Percentiles rank a stretch among this genome's conserved stretches.
phyloP scores from a whole-genome alignment of 2,113 vertebrate species.

The Plectropomus leopardus region DNA sequence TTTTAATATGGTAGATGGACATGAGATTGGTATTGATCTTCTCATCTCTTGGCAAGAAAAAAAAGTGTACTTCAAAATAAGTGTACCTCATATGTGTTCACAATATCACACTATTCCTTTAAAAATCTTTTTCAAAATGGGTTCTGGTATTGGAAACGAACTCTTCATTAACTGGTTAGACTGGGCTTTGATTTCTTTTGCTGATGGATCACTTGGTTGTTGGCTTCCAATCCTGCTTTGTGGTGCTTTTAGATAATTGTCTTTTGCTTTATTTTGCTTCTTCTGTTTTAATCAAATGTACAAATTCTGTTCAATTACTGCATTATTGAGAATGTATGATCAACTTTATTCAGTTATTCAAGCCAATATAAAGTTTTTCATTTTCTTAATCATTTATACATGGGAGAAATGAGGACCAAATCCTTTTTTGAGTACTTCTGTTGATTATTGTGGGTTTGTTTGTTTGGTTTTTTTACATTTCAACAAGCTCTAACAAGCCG shows the following conservation, averaged over 20 bases:
- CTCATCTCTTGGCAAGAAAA: neutral
- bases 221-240: conserved; percentile 15
- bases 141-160: conserved; percentile 37
- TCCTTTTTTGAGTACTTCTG: too few relatives aligned
- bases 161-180: conserved; percentile 43
- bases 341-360: neutral
- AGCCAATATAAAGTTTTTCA: neutral
- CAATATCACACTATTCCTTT: neutral
- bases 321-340: neutral
- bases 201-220: neutral
- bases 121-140: neutral
- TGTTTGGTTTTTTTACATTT: too few relatives aligned
- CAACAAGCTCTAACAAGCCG: too few relatives aligned
- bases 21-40: neutral
- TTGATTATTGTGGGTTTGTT: too few relatives aligned
- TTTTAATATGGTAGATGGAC: neutral
- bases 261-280: neutral
- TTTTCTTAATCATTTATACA: too few relatives aligned
- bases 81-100: neutral
- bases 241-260: conserved; percentile 11
- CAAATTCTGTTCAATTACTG: neutral
- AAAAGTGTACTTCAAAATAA: neutral
- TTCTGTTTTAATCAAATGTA: conserved; percentile 8
- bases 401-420: too few relatives aligned
- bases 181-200: conserved; percentile 26